Base-by-base conservation (phyloP, 2,888 invertebrate genomes). In the Euphydryas editha region DNA sequence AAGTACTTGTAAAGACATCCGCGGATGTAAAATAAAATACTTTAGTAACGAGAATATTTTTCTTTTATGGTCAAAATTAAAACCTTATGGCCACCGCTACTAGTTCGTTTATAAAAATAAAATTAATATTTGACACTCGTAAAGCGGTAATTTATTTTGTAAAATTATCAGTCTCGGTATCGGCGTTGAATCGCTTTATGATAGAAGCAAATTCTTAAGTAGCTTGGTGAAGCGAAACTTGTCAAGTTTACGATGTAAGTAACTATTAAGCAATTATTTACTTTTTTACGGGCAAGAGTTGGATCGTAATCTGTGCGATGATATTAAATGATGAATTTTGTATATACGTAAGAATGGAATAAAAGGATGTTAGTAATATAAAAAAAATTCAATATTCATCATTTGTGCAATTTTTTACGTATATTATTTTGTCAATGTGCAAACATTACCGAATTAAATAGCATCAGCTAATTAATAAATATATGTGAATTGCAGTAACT, bases 401-500 rank as follows among this genome's bases (percentile, higher is more conserved):
- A 80, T 75, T 79, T 76, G 73, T 73, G 76, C 77, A 76, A 79
- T 81, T 76, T 77, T 77, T 74, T 75, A 78, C 72, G 73, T 80
- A 78, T 81, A 67, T 75, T 76, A 73, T 80, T 79, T 78, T 84
- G 78, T 85, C 80, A 81, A 84, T 84, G 83, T 85, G 82, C 81
- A 80, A 82, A 78, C 80, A 76, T 77, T 84, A 86, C 90, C 90
- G 89, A 90, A 89, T 91, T 86, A 82, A 84, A 83, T 82, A 85
- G 82, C 81, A 83, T 87, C 78, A 81, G 86, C 87, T 86, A 59
- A 59, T 44, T 65, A 51, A 84, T 83, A 83, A 81, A 78, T 80
- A 78, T 79, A 87, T 91, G 90, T 92, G 89, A 88, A 88, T 30
- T 80, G 86, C 89, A 89, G 86, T 88, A 85, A 86, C 86, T 89